phyloP scores from a whole-genome alignment of 1,140 invertebrate species.

The Hyles euphorbiae region DNA sequence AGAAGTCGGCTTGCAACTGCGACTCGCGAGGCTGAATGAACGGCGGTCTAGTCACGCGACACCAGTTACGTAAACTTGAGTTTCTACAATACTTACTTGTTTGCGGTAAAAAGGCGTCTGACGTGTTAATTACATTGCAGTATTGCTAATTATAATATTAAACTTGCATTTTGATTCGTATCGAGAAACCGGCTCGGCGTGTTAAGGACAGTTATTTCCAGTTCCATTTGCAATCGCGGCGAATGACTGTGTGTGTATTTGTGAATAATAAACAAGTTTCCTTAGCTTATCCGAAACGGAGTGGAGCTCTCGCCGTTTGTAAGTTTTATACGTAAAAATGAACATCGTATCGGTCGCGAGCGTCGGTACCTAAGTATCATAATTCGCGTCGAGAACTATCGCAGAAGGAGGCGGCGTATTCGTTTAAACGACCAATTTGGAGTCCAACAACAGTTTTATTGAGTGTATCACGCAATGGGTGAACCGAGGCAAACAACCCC shows the following conservation, averaged over 20 bases:
- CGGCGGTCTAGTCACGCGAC: conserved; percentile 54
- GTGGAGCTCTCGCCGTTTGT: not conserved
- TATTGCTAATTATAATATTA: conserved; percentile 49
- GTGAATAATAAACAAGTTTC: conserved; percentile 2
- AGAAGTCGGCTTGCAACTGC: not conserved
- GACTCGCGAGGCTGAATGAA: conserved; percentile 52
- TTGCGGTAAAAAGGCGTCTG: conserved; percentile 51
- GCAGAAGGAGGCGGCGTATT: conserved; percentile 21
- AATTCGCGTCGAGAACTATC: conserved; percentile 15
- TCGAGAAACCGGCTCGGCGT: conserved; percentile 22
- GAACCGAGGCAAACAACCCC: conserved; percentile 64
- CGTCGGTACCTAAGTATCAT: conserved; percentile 11
- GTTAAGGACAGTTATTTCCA: conserved; percentile 24
- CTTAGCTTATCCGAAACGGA: not conserved
- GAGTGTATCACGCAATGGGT: conserved; percentile 60
- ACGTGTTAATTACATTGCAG: conserved; percentile 61
- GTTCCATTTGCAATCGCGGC: conserved; percentile 15
- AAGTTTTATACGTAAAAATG: not conserved
- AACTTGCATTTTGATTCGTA: conserved; percentile 34
- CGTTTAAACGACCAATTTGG: conserved; percentile 45
- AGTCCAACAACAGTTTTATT: conserved; percentile 60
- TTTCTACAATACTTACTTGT: conserved; percentile 54
- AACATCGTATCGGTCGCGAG: conserved; percentile 2
- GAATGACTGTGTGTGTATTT: conserved; percentile 6
- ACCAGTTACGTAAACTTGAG: conserved; percentile 53